Conservation (phyloP, 2,797 vertebrate genomes). For the Falco berigora region DNA sequence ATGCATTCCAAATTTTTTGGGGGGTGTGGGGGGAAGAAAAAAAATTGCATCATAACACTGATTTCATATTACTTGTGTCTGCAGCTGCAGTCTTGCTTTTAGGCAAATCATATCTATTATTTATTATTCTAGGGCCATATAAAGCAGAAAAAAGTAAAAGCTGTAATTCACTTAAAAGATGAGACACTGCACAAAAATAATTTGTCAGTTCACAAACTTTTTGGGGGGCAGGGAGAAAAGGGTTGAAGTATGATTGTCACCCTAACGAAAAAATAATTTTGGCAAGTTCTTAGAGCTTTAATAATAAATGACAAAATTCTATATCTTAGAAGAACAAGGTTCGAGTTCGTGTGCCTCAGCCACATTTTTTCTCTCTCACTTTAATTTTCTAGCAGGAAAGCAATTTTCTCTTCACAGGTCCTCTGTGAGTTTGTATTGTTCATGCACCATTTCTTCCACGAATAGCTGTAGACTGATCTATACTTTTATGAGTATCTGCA, state of each 20-base stretch:
- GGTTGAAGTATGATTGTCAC: background rate
- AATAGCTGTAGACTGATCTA: background rate
- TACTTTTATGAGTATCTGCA: background rate
- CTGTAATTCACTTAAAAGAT: background rate
- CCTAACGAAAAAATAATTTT: background rate
- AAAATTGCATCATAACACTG: background rate
- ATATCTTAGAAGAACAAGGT: background rate
- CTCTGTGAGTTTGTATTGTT: constrained; percentile 26
- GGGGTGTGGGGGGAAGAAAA: rapidly evolving
- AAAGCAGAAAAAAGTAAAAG: background rate
- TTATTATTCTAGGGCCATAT: background rate
- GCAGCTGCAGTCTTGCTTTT: background rate
- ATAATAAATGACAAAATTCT: background rate
- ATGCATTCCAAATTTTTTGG: background rate
- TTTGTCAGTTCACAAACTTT: background rate
- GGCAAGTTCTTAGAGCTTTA: background rate
- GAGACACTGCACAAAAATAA: background rate
- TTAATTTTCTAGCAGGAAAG: constrained; percentile 26
- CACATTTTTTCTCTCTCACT: background rate
- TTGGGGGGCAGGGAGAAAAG: background rate
- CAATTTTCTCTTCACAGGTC: constrained; percentile 18
- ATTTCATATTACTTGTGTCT: background rate
- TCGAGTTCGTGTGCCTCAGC: background rate
- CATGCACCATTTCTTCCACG: background rate
- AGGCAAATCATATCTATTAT: background rate